Percentiles rank a stretch among this genome's conserved stretches.
Evolutionary conservation across 2,797 vertebrate genomes (phyloP).

Genomic region (Mormyrus hasselquistii): DNA sequence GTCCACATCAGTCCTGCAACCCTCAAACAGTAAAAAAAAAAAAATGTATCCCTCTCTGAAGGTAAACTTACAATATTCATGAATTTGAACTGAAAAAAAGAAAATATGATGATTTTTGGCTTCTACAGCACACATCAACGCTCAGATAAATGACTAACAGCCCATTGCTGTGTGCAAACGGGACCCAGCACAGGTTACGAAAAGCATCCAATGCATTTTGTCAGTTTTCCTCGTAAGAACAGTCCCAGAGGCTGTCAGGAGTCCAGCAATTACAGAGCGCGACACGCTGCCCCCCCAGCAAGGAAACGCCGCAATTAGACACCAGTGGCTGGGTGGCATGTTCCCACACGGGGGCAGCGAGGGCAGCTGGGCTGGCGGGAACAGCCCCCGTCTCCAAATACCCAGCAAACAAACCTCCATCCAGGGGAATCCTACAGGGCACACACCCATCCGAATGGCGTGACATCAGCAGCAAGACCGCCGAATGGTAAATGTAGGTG

Average conservation of each 20-base stretch:
- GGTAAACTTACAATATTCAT: neutral
- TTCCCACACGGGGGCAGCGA: neutral
- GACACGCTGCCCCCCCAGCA: slow-evolving; percentile 27
- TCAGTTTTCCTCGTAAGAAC: slow-evolving; percentile 31
- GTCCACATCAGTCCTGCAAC: neutral
- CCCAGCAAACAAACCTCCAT: neutral
- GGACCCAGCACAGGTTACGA: neutral
- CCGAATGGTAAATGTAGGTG: neutral
- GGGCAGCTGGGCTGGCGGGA: neutral
- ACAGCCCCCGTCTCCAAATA: neutral
- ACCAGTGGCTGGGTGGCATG: neutral
- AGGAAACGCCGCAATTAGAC: neutral
- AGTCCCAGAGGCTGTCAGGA: slow-evolving; percentile 27
- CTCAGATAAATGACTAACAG: neutral
- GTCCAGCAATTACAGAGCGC: slow-evolving; percentile 31
- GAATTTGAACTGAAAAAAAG: neutral
- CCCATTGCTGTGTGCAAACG: neutral
- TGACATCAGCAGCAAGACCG: neutral
- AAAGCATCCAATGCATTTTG: slow-evolving; percentile 9
- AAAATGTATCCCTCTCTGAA: neutral
- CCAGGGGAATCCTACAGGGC: neutral
- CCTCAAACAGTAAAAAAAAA: neutral
- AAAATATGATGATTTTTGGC: neutral
- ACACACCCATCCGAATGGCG: neutral
- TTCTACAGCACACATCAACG: neutral